These are phyloP conservation scores for Conchocele bisecta DNA, from an alignment of 2,888 invertebrate genomes.

Conservation along the genomic window DNA sequence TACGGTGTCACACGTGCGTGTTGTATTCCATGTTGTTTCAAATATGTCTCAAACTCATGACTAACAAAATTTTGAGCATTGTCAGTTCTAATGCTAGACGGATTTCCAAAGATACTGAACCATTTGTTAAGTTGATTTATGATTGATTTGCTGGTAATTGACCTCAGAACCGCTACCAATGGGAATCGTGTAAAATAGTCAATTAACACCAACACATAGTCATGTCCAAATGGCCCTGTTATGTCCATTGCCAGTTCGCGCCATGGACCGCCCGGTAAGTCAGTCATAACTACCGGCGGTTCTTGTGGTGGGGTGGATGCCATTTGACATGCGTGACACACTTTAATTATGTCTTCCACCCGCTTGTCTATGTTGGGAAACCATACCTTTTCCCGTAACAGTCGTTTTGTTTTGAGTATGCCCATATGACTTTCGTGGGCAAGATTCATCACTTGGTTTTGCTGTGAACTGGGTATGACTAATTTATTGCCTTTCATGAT, in stretches of 20 bases:
- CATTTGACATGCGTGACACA: slow-evolving; percentile 24
- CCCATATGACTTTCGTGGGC: slow-evolving; percentile 41
- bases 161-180: slow-evolving; percentile 14
- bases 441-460: slow-evolving; percentile 14
- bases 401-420: slow-evolving; percentile 38
- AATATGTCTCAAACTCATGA: slow-evolving; percentile 20
- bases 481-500: slow-evolving; percentile 17
- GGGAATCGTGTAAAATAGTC: slow-evolving; percentile 33
- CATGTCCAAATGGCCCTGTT: slow-evolving; percentile 21
- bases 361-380: slow-evolving; percentile 32
- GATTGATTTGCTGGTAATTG: slow-evolving; percentile 11
- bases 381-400: slow-evolving; percentile 34
- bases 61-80: slow-evolving; percentile 41
- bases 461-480: slow-evolving; percentile 13
- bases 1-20: slow-evolving; percentile 40
- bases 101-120: slow-evolving; percentile 23
- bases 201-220: slow-evolving; percentile 14
- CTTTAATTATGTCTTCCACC: slow-evolving; percentile 12
- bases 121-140: slow-evolving; percentile 14
- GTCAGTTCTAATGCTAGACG: slow-evolving; percentile 22
- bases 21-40: slow-evolving; percentile 21
- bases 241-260: slow-evolving; percentile 14
- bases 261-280: slow-evolving; percentile 27
- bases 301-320: background rate
- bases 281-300: slow-evolving; percentile 14